phyloP scores from a whole-genome alignment of 2,797 vertebrate genomes.

The Phrynocephalus guinanensis region DNA sequence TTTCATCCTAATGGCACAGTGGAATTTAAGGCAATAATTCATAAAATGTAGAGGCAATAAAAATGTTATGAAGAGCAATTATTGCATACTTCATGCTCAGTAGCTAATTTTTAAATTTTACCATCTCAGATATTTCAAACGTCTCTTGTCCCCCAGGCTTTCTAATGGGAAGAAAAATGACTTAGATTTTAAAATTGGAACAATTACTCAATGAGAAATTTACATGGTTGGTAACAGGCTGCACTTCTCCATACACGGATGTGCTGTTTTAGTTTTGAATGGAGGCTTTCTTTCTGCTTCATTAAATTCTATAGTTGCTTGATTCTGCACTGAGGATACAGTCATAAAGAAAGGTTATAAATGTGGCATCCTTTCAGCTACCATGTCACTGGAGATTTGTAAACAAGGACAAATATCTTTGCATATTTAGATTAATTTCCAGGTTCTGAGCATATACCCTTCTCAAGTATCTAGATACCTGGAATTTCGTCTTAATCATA shows the following conservation, averaged over 20 bases:
- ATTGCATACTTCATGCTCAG: slow-evolving; percentile 71
- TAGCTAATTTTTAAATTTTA: slow-evolving; percentile 74
- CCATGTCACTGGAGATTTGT: slow-evolving; percentile 8
- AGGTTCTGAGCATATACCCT: not conserved
- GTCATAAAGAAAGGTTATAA: slow-evolving; percentile 24
- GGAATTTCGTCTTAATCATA: too few species aligned
- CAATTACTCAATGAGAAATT: slow-evolving; percentile 60
- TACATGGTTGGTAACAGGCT: slow-evolving; percentile 58
- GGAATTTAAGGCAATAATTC: slow-evolving; percentile 67
- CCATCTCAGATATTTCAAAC: slow-evolving; percentile 59
- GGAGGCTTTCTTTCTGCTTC: not conserved
- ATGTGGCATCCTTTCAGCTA: not conserved
- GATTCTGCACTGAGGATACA: slow-evolving; percentile 20
- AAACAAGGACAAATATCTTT: not conserved
- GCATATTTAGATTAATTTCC: not conserved
- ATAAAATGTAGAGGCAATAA: slow-evolving; percentile 67
- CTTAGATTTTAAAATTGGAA: slow-evolving; percentile 57
- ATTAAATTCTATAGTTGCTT: slow-evolving; percentile 3
- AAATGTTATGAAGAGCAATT: slow-evolving; percentile 69
- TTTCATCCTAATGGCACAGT: slow-evolving; percentile 56
- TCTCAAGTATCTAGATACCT: not conserved
- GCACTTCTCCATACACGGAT: slow-evolving; percentile 43
- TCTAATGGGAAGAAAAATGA: slow-evolving; percentile 57
- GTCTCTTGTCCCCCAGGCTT: slow-evolving; percentile 61
- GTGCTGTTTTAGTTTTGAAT: slow-evolving; percentile 44